Conservation (phyloP, 2,888 invertebrate species). For the Patella caerulea region DNA sequence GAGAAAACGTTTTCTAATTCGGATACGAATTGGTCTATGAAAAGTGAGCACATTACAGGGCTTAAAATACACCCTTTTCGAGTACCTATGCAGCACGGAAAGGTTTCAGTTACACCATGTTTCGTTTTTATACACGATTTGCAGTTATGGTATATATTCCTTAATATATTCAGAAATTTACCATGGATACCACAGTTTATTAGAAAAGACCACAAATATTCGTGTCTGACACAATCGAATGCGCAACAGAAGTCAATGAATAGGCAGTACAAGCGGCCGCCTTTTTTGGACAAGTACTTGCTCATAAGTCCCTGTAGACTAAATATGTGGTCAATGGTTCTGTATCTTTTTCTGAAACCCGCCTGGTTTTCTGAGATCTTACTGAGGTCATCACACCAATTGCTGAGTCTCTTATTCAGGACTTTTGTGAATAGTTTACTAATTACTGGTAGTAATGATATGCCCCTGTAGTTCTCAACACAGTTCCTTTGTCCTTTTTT, state of each 20-base stretch:
- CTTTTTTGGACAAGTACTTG: not conserved
- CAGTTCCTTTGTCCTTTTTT: not conserved
- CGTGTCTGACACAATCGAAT: not conserved
- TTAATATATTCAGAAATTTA: too few species aligned
- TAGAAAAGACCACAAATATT: too few species aligned
- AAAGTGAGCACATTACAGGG: too few species aligned
- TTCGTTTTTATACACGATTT: too few species aligned
- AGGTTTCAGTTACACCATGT: too few species aligned
- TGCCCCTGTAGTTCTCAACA: not conserved
- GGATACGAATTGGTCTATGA: too few species aligned
- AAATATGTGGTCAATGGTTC: conserved; percentile 7
- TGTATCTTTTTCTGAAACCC: not conserved
- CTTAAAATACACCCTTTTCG: too few species aligned
- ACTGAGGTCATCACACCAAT: not conserved
- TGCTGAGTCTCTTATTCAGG: not conserved
- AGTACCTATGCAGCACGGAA: too few species aligned
- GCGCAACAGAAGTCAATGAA: not conserved
- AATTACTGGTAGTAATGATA: not conserved
- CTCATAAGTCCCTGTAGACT: not conserved
- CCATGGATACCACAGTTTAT: too few species aligned
- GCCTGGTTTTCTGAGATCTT: not conserved
- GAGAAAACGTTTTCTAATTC: too few species aligned
- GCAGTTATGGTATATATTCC: too few species aligned
- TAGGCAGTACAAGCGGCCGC: not conserved
- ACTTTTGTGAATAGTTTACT: conserved; percentile 8